A percentile compares a stretch with the other conserved stretches of the same genome.
These are phyloP conservation scores for Oxyura jamaicensis DNA, from an alignment of 2,113 vertebrate species.

Conservation along the genomic window DNA sequence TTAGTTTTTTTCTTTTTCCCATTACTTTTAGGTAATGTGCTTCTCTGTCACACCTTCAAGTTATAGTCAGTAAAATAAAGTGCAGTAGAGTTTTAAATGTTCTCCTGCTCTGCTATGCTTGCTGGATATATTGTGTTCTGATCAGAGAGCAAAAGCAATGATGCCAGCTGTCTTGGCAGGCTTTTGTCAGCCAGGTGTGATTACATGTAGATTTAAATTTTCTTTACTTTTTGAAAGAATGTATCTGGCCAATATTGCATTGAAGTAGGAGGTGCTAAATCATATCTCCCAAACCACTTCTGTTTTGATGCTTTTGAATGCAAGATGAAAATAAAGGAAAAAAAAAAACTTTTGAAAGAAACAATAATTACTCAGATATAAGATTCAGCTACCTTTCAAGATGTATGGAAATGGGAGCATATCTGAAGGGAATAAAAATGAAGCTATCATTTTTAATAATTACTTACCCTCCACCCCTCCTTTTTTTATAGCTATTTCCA, in stretches of 20 bases:
- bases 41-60: not conserved
- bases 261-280: not conserved
- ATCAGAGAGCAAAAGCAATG: not conserved
- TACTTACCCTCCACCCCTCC: fast-evolving
- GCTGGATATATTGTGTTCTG: not conserved
- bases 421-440: not conserved
- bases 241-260: not conserved
- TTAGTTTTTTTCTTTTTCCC: not conserved
- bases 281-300: not conserved
- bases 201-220: not conserved
- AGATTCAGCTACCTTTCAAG: not conserved
- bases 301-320: not conserved
- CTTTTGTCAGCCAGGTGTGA: not conserved
- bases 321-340: not conserved
- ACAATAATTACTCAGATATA: not conserved
- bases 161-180: slow-evolving; percentile 13
- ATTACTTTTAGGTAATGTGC: not conserved
- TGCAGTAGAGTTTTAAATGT: not conserved
- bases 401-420: not conserved
- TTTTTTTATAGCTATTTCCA: not conserved
- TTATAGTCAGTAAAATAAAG: not conserved
- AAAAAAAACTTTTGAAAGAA: not conserved
- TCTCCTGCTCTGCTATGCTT: not conserved
- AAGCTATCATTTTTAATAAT: not conserved
- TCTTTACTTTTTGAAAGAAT: not conserved